A percentile compares a stretch with the other conserved stretches of the same genome.
These are phyloP conservation scores for Gambusia yucatana DNA, from an alignment of 2,797 vertebrate genomes.

Conservation along the genomic window DNA sequence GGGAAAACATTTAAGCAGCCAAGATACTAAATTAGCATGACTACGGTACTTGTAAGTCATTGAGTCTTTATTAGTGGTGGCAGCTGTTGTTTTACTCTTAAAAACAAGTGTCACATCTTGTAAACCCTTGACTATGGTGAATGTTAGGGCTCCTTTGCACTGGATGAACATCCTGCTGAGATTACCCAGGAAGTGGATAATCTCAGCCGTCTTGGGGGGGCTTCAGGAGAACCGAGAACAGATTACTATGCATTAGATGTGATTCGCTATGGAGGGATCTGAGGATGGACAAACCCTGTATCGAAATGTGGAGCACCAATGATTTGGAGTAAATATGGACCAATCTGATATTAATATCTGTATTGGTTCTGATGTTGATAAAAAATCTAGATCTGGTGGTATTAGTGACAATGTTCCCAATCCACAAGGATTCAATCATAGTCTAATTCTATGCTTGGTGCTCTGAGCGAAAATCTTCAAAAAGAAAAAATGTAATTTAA, in stretches of 20 bases:
- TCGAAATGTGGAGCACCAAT: not conserved
- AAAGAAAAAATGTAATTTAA: no score
- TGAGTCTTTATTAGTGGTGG: not conserved
- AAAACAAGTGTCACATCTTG: not conserved
- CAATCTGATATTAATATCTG: no score
- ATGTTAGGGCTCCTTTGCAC: not conserved
- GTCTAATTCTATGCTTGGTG: no score
- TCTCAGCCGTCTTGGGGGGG: no score
- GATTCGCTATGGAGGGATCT: not conserved
- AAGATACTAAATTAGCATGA: conserved; percentile 28
- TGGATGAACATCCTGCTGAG: not conserved
- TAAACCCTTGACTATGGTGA: not conserved
- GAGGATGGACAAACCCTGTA: not conserved
- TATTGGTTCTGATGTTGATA: no score
- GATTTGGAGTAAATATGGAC: not conserved
- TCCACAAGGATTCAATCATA: no score
- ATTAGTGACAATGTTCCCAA: no score
- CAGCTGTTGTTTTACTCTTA: not conserved
- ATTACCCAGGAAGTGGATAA: not conserved
- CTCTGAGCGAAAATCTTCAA: no score
- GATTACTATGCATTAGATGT: not conserved
- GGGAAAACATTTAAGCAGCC: conserved; percentile 19
- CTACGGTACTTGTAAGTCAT: not conserved
- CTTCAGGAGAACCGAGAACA: not conserved
- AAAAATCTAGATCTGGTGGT: no score